Conservation (phyloP, 2,797 vertebrate species). For the Sebastiscus albofasciatus region DNA sequence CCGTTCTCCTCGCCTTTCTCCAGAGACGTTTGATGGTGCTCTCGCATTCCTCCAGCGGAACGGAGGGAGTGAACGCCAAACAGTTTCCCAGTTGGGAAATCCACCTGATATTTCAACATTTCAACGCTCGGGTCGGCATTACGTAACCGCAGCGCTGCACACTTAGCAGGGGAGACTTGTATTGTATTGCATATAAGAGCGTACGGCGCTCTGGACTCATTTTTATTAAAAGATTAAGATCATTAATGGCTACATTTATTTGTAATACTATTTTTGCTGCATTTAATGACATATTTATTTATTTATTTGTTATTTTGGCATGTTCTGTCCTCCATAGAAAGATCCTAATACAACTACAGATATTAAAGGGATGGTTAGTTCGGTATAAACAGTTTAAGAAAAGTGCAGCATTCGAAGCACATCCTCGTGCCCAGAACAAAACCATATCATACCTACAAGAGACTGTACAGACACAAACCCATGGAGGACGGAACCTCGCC, state of each 20-base stretch:
- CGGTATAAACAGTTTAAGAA: background rate
- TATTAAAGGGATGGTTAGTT: background rate
- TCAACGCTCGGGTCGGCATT: constrained; percentile 23
- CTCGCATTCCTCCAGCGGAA: constrained; percentile 10
- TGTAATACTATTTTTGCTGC: too few species aligned
- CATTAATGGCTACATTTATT: too few species aligned
- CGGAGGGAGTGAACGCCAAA: constrained; percentile 4
- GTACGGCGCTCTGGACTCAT: background rate
- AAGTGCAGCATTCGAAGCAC: background rate
- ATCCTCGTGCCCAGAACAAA: too few species aligned
- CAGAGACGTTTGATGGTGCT: background rate
- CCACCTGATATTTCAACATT: constrained; percentile 60
- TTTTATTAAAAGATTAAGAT: constrained; percentile 1
- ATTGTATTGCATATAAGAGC: constrained; percentile 37
- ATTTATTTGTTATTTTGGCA: too few species aligned
- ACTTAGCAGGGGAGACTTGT: constrained; percentile 38
- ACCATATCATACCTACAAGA: background rate
- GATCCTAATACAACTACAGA: background rate
- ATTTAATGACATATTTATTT: too few species aligned
- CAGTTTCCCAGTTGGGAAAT: constrained; percentile 43
- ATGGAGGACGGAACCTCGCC: too few species aligned
- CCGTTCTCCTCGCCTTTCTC: background rate
- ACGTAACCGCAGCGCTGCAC: constrained; percentile 29
- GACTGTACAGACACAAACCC: background rate
- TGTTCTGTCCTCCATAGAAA: too few species aligned